Evolutionary conservation across 1,140 invertebrate species (phyloP).

Genomic region (Gryllus bimaculatus): DNA sequence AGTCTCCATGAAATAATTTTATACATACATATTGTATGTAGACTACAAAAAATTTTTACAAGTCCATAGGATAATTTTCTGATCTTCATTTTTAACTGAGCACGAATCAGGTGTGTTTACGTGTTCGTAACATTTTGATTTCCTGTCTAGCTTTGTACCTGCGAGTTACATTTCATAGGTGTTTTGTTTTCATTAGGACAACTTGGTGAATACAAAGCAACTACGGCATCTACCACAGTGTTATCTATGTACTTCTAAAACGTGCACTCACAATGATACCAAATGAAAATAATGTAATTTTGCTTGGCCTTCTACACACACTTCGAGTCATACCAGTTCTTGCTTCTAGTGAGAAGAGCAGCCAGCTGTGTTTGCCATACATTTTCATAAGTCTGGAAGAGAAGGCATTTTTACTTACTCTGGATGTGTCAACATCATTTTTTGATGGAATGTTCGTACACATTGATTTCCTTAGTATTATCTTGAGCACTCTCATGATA

Average conservation of each 20-base stretch:
- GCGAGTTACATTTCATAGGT: constrained; percentile 9
- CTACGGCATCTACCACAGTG: constrained; percentile 13
- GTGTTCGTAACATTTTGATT: constrained; percentile 12
- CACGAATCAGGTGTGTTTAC: constrained; percentile 19
- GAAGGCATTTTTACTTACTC: constrained; percentile 1
- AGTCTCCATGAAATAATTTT: constrained; percentile 10
- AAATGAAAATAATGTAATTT: constrained; percentile 9
- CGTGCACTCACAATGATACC: constrained; percentile 13
- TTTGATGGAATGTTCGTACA: not conserved
- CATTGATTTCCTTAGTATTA: not conserved
- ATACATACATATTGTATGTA: constrained; percentile 16
- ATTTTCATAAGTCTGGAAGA: not conserved
- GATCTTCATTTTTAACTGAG: constrained; percentile 13
- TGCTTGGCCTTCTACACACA: constrained; percentile 17
- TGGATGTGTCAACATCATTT: not conserved
- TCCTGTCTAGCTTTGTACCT: constrained; percentile 16
- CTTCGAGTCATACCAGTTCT: not conserved
- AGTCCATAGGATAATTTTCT: constrained; percentile 12
- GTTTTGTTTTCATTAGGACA: constrained; percentile 1
- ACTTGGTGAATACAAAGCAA: constrained; percentile 15
- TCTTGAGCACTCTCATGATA: constrained; percentile 6
- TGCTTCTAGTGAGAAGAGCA: not conserved
- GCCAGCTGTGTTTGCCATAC: not conserved
- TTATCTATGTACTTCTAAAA: not conserved
- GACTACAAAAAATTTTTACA: constrained; percentile 17